These are phyloP conservation scores for Crax fasciolata DNA, from an alignment of 2,797 vertebrate genomes.

Conservation along the genomic window DNA sequence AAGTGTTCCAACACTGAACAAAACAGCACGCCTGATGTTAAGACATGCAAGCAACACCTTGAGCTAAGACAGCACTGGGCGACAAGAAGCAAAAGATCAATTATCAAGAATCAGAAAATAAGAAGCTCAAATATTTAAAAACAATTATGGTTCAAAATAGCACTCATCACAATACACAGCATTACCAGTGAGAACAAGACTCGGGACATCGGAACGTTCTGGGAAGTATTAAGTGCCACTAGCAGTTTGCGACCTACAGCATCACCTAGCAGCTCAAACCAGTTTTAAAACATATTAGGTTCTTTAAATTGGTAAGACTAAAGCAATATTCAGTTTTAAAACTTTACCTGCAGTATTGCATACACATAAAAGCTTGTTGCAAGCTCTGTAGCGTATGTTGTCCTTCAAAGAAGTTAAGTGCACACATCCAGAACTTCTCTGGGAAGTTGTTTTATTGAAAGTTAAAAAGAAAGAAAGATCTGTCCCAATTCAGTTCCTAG, in stretches of 20 bases:
- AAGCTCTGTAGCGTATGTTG: neutral
- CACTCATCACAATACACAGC: neutral
- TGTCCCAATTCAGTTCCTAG: neutral
- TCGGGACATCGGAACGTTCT: neutral
- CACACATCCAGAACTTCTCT: neutral
- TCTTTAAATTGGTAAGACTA: neutral
- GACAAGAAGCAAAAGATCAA: neutral
- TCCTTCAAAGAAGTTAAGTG: neutral
- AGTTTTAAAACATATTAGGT: neutral
- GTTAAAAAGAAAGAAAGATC: neutral
- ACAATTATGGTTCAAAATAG: neutral
- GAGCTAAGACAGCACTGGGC: neutral
- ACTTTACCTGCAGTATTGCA: neutral
- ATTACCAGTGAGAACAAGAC: neutral
- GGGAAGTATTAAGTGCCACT: neutral
- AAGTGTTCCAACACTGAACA: neutral
- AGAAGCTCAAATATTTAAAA: neutral
- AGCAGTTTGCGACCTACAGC: neutral
- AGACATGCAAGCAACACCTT: neutral
- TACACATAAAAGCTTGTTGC: neutral
- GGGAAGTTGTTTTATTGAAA: neutral
- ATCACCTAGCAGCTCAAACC: neutral
- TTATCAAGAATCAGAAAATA: neutral
- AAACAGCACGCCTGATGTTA: neutral
- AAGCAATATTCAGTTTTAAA: neutral